Evolutionary conservation across 2,113 vertebrate species (phyloP).

Genomic region (Apteryx owenii): DNA sequence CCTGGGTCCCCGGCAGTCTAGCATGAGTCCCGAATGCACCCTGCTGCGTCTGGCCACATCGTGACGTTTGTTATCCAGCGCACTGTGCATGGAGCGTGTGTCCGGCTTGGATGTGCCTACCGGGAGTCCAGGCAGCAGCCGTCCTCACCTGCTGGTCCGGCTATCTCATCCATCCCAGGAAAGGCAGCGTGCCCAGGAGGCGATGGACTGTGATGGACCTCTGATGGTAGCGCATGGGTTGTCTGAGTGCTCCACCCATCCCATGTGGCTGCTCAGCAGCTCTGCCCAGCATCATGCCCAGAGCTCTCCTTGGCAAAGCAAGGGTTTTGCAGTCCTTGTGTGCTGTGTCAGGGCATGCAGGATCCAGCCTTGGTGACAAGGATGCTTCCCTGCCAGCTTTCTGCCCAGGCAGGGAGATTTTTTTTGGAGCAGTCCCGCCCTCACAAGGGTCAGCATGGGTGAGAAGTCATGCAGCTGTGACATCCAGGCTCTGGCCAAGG

Average conservation of each 20-base stretch:
- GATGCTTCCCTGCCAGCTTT: neutral
- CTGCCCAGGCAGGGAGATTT: neutral
- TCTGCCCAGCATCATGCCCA: neutral
- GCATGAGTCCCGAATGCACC: neutral
- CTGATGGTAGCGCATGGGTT: no score
- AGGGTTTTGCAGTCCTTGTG: neutral
- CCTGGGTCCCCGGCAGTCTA: neutral
- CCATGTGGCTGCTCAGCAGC: no score
- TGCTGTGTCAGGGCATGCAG: neutral
- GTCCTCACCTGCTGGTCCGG: neutral
- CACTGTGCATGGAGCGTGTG: no score
- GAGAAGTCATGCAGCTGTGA: neutral
- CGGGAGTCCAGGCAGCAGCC: neutral
- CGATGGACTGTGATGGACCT: neutral
- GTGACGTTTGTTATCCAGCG: neutral
- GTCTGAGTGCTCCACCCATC: neutral
- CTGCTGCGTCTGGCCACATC: neutral
- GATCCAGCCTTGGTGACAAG: neutral
- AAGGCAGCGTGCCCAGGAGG: neutral
- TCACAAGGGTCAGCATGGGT: accelerated
- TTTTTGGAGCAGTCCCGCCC: neutral
- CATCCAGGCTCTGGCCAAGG: neutral
- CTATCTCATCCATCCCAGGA: neutral
- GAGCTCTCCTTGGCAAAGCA: neutral
- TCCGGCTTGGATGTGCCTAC: no score